A percentile compares a stretch with the other conserved stretches of the same genome.
Evolutionary conservation across 2,113 vertebrate genomes (phyloP).

Genomic region (Poicephalus meyeri): DNA sequence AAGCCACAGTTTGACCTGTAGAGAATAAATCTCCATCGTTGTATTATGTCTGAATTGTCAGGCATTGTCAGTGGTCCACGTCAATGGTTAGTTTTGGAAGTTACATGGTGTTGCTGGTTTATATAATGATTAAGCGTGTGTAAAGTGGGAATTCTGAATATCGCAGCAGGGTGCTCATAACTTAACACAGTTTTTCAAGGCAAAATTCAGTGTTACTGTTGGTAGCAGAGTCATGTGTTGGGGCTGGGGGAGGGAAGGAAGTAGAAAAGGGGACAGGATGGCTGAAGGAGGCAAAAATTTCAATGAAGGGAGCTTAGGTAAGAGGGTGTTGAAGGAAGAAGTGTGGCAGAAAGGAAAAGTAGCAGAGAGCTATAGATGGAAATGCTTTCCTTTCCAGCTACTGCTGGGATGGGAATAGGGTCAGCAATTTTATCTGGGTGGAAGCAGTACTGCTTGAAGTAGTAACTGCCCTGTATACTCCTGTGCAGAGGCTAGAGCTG

Average conservation of each 20-base stretch:
- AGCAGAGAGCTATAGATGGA: neutral
- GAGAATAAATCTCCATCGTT: neutral
- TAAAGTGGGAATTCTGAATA: neutral
- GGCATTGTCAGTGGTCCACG: neutral
- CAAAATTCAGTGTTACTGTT: neutral
- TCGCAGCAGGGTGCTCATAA: neutral
- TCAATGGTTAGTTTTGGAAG: neutral
- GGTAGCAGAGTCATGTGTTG: neutral
- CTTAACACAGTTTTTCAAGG: neutral
- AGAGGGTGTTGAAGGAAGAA: neutral
- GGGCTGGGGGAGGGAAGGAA: neutral
- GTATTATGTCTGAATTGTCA: neutral
- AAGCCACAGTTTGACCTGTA: neutral
- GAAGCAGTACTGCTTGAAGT: neutral
- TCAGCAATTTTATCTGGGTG: neutral
- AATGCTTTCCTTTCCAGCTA: neutral
- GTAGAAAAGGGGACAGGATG: neutral
- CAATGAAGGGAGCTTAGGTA: neutral
- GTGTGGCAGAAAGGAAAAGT: neutral
- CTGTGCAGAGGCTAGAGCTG: neutral
- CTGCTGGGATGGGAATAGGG: neutral
- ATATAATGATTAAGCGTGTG: neutral
- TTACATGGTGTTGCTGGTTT: neutral
- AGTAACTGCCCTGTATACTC: accelerated
- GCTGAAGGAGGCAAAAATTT: neutral